Evolutionary conservation across 2,888 invertebrate genomes (phyloP), one percentile per base, ranked within the genome.

Genomic region (Orthosia gracilis): DNA sequence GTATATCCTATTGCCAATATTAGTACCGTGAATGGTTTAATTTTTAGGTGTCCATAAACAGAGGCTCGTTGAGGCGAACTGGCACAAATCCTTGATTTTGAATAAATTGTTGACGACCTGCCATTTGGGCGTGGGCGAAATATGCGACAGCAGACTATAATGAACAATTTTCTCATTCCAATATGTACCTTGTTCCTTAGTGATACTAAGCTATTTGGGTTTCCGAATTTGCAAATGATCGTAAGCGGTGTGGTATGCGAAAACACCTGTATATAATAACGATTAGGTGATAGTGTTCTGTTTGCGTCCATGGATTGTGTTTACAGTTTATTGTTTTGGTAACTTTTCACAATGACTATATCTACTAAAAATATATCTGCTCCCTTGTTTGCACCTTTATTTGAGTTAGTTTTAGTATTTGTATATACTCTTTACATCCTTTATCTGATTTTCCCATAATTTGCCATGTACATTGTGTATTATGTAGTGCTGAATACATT

Each of bases 81-180:
- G 89, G 89, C 89, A 91, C 92, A 92, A 92, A 94, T 95, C 92
- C 94, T 94, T 94, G 93, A 92, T 94, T 95, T 93, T 91, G 92
- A 92, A 94, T 94, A 94, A 94, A 93, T 94, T 92, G 93, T 92
- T 90, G 91, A 90, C 91, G 91, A 91, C 88, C 87, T 88, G 91
- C 89, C 87, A 87, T 92, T 92, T 89, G 86, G 92, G 92, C 90
- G 96, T 95, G 93, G 96, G 95, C 92, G 94, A 93, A 93, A 90
- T 92, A 93, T 92, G 92, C 91, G 91, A 91, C 91, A 92, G 86
- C 87, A 84, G 82, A 78, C 84, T 86, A 71, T 80, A 79, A 88
- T 85, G 87, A 87, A 88, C 88, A 89, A 86, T 87, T 88, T 87
- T 85, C 83, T 85, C 87, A 87, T 89, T 89, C 91, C 82, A 92